Conservation (phyloP, 2,888 invertebrate species). For the Ophraella communa region DNA sequence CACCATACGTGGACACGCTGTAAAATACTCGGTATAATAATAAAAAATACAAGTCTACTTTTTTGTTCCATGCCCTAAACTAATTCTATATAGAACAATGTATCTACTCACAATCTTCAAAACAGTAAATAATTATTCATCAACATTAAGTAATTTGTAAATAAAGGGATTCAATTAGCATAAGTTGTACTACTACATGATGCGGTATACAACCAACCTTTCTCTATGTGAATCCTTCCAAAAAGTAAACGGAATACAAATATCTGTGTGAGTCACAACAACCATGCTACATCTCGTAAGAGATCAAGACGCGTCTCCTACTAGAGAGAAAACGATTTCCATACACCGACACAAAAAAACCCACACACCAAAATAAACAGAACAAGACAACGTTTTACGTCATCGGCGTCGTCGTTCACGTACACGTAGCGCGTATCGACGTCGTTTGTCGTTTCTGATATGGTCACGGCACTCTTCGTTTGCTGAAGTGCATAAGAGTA, state of each 20-base stretch:
- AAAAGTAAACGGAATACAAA: constrained; percentile 52
- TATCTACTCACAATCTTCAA: too few relatives aligned
- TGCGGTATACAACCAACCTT: constrained; percentile 41
- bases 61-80: too few relatives aligned
- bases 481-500: not conserved
- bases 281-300: constrained; percentile 48
- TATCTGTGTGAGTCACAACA: constrained; percentile 51
- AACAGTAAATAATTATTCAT: too few relatives aligned
- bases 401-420: not conserved
- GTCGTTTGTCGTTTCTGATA: not conserved
- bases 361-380: constrained; percentile 10
- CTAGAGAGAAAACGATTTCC: not conserved
- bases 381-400: constrained; percentile 1
- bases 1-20: too few relatives aligned
- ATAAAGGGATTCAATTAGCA: too few relatives aligned
- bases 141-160: too few relatives aligned
- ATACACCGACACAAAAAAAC: constrained; percentile 20
- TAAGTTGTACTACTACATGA: not conserved
- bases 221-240: constrained; percentile 45
- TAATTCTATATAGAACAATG: too few relatives aligned
- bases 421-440: not conserved
- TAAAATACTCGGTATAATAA: too few relatives aligned
- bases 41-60: too few relatives aligned
- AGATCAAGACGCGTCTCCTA: not conserved
- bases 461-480: constrained; percentile 7